Percentiles rank a stretch among this genome's conserved stretches.
Evolutionary conservation across 2,113 vertebrate genomes (phyloP).

Genomic region (Podiceps cristatus): DNA sequence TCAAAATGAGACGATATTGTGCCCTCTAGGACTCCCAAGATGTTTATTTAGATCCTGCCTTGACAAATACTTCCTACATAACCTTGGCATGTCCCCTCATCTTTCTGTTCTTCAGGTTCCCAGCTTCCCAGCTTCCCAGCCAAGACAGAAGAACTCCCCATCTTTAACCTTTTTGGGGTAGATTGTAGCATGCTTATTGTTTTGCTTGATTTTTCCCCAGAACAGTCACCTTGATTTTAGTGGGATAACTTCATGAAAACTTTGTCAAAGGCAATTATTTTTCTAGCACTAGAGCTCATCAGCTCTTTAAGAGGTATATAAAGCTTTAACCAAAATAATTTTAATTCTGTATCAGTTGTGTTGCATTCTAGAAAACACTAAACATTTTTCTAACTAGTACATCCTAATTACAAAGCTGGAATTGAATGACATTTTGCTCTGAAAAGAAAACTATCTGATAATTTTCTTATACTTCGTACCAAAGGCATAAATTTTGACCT

Average conservation of each 20-base stretch:
- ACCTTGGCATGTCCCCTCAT: background rate
- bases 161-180: background rate
- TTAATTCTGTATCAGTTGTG: background rate
- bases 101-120: background rate
- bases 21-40: slow-evolving; percentile 21
- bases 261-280: background rate
- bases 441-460: background rate
- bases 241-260: background rate
- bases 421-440: background rate
- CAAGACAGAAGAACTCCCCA: background rate
- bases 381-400: background rate
- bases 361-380: background rate
- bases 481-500: background rate
- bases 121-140: background rate
- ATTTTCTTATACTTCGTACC: background rate
- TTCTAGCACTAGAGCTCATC: background rate
- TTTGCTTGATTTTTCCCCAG: background rate
- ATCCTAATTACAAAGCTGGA: background rate
- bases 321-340: background rate
- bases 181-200: background rate
- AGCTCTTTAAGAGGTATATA: background rate
- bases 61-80: background rate
- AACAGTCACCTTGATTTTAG: background rate
- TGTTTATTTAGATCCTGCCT: slow-evolving; percentile 27
- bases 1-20: slow-evolving; percentile 24